Evolutionary conservation across 2,888 invertebrate species (phyloP).

Genomic region (Melanostoma scalare): DNA sequence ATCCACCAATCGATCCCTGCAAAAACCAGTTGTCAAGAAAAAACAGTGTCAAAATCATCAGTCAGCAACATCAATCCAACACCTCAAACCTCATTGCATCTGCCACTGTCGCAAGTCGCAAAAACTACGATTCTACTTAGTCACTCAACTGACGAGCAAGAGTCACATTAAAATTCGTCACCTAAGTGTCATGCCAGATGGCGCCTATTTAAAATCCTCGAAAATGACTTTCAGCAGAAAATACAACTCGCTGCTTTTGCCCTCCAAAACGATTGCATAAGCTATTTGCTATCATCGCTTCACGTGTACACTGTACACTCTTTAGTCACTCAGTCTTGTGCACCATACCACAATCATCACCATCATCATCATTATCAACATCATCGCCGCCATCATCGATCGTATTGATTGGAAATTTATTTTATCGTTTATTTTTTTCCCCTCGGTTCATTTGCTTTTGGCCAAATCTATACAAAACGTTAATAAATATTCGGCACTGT

Average conservation of each 20-base stretch:
- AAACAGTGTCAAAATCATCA: conserved; percentile 45
- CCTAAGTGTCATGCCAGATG: conserved; percentile 57
- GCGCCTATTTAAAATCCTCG: conserved; percentile 58
- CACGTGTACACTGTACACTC: conserved; percentile 33
- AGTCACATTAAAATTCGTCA: conserved; percentile 36
- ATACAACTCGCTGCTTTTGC: background rate
- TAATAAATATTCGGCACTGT: conserved; percentile 70
- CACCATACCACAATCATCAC: conserved; percentile 38
- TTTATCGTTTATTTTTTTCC: conserved; percentile 42
- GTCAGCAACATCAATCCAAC: conserved; percentile 40
- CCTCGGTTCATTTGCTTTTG: conserved; percentile 43
- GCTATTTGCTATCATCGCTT: conserved; percentile 27
- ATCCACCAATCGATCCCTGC: conserved; percentile 5
- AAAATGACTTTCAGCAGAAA: conserved; percentile 22
- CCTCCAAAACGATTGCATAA: conserved; percentile 38
- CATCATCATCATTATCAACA: conserved; percentile 41
- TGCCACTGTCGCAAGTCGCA: conserved; percentile 40
- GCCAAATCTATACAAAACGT: conserved; percentile 62
- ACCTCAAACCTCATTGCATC: conserved; percentile 62
- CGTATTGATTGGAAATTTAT: conserved; percentile 69
- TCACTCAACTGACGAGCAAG: conserved; percentile 28
- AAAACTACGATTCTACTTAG: conserved; percentile 36
- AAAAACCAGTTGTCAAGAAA: conserved; percentile 11
- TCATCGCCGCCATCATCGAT: conserved; percentile 61
- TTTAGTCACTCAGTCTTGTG: background rate